phyloP scores from a whole-genome alignment of 2,888 invertebrate genomes.

The Spialia ferax region DNA sequence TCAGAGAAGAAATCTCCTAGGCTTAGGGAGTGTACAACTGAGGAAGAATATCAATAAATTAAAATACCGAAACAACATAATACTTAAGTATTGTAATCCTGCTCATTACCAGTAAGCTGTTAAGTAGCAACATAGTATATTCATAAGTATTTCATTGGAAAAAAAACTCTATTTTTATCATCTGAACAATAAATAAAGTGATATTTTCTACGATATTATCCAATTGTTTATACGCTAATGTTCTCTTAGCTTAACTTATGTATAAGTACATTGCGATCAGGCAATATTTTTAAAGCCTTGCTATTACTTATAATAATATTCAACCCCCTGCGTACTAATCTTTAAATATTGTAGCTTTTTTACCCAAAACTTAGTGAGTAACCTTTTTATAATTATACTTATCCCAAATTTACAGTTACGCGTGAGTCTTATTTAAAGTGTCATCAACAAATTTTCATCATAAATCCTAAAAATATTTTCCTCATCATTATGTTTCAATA shows the following conservation, averaged over 20 bases:
- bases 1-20: constrained; percentile 46
- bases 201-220: constrained; percentile 80
- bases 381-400: constrained; percentile 56
- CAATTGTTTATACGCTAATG: constrained; percentile 61
- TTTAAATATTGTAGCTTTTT: constrained; percentile 77
- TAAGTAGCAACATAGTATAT: constrained; percentile 34
- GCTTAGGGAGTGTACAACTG: constrained; percentile 41
- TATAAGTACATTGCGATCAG: constrained; percentile 67
- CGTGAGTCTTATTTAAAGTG: constrained; percentile 22
- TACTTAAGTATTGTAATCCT: constrained; percentile 45
- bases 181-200: constrained; percentile 70
- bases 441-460: not conserved
- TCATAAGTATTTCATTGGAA: constrained; percentile 44
- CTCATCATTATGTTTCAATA: not conserved
- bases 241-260: constrained; percentile 61
- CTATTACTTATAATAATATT: constrained; percentile 56
- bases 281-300: constrained; percentile 75
- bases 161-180: constrained; percentile 66
- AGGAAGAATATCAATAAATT: constrained; percentile 36
- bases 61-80: constrained; percentile 32
- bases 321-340: constrained; percentile 64
- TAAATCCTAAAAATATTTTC: not conserved
- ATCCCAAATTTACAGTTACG: constrained; percentile 12
- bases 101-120: constrained; percentile 59
- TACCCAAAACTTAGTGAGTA: constrained; percentile 69